Base-by-base conservation (phyloP, 2,797 vertebrate species). In the Peromyscus aztecus region DNA sequence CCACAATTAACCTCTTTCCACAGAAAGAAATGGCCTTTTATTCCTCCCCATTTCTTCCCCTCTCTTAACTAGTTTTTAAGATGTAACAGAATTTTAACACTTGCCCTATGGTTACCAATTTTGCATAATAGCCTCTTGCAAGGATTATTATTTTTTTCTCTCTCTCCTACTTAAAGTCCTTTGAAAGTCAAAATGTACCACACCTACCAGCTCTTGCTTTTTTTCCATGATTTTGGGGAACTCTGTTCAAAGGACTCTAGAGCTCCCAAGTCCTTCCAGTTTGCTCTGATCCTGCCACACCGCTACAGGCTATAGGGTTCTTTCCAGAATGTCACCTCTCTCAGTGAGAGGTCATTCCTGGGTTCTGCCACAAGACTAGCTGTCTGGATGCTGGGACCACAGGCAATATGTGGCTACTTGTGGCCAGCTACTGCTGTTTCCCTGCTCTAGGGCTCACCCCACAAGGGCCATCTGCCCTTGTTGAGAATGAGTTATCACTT, bases 1-100 rank as follows among this genome's bases (percentile, higher is more conserved):
- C 88, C 81, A 97, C 97, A 95, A 97, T 97, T 97, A 97, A 93
- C 97, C 93, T 97, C 95, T 93, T 96, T 95, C 96, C 89, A 95
- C 37, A 93, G 91, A 97, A 97, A 97, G 87, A 84, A 97, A 88
- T 55, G 81, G 97, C 31, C 95, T 92, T 97, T 97, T 97, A 95
- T 97, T 97, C 73, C 83, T 88, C 29, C 77, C 81, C 93, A 94
- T 65, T 92, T 96, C 97, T 96, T 97, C 91, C 94, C 86, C 95
- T 91, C 81, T 96, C 94, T 94, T 97, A 98, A 96, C 94, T 83
- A 89, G 87, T 97, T 96, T 92, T 97, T 95, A 97, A 97, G 96
- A 97, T 95, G 96, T 96, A 96, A 97, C 91, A 92, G 97, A 97
- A 97, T 96, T 98, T 97, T 97, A 96, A 96, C 93, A 82, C 81